Evolutionary conservation across 2,113 vertebrate genomes (phyloP).

Genomic region (Cebus imitator): DNA sequence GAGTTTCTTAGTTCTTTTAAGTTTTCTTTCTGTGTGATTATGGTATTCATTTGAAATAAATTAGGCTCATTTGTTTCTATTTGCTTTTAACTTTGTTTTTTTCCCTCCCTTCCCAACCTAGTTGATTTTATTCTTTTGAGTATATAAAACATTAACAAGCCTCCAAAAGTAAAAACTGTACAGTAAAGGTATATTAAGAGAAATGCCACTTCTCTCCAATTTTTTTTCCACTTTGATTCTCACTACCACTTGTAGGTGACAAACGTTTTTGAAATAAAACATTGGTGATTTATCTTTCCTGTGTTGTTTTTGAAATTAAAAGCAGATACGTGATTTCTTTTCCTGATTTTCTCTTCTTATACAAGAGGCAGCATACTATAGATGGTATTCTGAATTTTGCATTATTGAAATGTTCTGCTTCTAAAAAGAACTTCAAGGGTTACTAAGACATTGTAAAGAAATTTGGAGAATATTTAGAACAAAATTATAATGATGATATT

Average conservation of each 20-base stretch:
- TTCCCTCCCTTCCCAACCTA: not conserved
- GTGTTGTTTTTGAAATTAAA: not conserved
- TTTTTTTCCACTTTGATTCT: not conserved
- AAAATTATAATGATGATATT: not conserved
- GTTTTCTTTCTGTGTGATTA: not conserved
- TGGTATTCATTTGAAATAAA: conserved; percentile 10
- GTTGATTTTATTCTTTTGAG: not conserved
- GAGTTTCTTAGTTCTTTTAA: not conserved
- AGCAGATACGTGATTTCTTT: not conserved
- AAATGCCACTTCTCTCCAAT: not conserved
- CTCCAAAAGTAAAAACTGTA: not conserved
- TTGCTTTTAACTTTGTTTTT: not conserved
- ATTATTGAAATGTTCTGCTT: not conserved
- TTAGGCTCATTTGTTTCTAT: not conserved
- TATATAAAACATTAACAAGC: not conserved
- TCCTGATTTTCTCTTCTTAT: not conserved
- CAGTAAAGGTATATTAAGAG: not conserved
- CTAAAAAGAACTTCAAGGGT: not conserved
- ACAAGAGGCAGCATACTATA: not conserved
- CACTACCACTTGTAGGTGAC: not conserved
- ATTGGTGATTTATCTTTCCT: not conserved
- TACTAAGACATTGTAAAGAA: not conserved
- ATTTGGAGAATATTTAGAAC: not conserved
- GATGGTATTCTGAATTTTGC: not conserved
- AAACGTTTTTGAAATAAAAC: not conserved